Base-by-base conservation (phyloP, 2,113 vertebrate species). In the Sitta europaea region DNA sequence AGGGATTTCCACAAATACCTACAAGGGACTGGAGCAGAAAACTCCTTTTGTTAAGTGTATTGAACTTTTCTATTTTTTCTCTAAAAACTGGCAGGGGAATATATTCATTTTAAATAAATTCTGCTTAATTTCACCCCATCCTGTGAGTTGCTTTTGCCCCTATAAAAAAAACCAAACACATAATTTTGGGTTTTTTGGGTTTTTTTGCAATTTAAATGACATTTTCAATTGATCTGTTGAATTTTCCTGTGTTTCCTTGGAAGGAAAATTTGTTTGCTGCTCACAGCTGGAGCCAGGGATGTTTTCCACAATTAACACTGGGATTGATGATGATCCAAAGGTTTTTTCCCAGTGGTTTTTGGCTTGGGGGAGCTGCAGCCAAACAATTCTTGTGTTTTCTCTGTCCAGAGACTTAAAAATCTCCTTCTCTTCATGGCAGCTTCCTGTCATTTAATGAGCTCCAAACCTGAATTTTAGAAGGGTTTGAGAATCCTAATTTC, bases 291-390 rank as follows among this genome's bases (percentile, higher is more conserved):
- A 89, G 86, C 45, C 54, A 35, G 43, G 70, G 72, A 45, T 92
- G 87, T 74, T 94, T 70, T 59, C 74, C 65, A 65, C 84, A 82
- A 75, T 57, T 88, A 70, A 13, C 66, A 65, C n/a, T 29, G 53
- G 70, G 83, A 87, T 18, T 96, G 76, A 94, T 96, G 86, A 54
- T 21, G 62, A 57, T 89, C 86, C 86, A 90, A 1, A 80, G 77
- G 42, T 38, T 89, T 88, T 72, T 68, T n/a, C n/a, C 84, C 86
- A 88, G 6, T 86, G 71, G 33, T 55, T 87, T 88, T 74, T 91
- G 90, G n/a, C 79, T 59, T 40, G 28, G 33, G 43, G 72, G 35
- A 55, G 25, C 76, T 86, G 79, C 62, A 86, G 81, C 70, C 78
- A 85, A 63, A 91, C 33, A 86, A 67, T 10, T 70, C 27, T n/a